A percentile compares a stretch with the other conserved stretches of the same genome.
Conservation (phyloP, 2,797 vertebrate genomes). For the Coranthus polyacanthus region DNA sequence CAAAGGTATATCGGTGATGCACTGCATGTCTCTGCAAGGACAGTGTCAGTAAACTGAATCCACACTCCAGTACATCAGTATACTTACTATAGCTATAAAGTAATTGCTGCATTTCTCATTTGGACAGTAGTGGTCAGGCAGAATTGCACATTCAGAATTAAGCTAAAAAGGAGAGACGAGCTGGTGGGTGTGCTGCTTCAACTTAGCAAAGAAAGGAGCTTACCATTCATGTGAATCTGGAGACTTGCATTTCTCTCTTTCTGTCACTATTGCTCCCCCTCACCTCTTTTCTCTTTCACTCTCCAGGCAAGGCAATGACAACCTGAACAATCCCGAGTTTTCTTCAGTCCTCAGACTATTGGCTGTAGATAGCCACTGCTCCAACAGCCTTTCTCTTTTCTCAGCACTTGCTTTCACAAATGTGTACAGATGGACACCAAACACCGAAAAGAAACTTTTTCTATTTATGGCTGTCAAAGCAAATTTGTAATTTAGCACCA, state of each 20-base stretch:
- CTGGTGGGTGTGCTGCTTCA: constrained; percentile 16
- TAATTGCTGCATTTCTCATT: constrained; percentile 55
- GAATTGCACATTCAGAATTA: constrained; percentile 45
- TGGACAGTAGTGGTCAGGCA: constrained; percentile 45
- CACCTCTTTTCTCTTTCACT: constrained; percentile 21
- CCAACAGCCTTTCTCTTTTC: constrained; percentile 16
- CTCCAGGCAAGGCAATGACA: constrained; percentile 9
- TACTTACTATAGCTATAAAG: constrained; percentile 36
- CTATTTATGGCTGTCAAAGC: constrained; percentile 38
- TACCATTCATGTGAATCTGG: constrained; percentile 18
- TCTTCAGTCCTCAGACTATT: constrained; percentile 31
- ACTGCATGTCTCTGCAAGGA: constrained; percentile 20
- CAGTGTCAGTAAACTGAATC: background rate
- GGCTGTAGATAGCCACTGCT: constrained; percentile 6
- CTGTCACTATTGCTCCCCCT: constrained; percentile 16
- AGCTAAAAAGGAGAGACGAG: constrained; percentile 16
- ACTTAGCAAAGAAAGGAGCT: constrained; percentile 18
- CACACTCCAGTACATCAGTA: constrained; percentile 31
- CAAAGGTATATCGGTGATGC: too few species aligned
- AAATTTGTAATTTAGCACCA: constrained; percentile 50
- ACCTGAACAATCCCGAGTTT: constrained; percentile 28
- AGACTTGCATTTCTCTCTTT: constrained; percentile 20
- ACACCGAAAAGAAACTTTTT: constrained; percentile 32
- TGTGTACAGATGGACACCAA: constrained; percentile 48
- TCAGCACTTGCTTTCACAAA: constrained; percentile 31